Evolutionary conservation across 2,888 invertebrate species (phyloP).

Genomic region (Frankliniella fusca): DNA sequence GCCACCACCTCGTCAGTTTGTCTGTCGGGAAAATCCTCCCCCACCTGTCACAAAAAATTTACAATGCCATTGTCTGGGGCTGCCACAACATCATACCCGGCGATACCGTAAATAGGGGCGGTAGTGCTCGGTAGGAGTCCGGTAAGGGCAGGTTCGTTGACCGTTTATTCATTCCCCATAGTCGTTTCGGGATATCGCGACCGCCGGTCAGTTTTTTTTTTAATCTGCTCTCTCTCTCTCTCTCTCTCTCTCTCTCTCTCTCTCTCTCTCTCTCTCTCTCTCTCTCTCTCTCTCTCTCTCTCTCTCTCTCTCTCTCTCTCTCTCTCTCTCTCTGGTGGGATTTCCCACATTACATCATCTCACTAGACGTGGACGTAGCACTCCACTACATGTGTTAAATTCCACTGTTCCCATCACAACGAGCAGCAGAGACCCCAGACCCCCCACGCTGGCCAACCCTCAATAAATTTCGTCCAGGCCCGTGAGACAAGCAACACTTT

Average conservation of each 20-base stretch:
- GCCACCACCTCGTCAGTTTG: neutral
- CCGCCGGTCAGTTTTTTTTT: too few species aligned
- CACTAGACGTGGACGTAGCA: too few species aligned
- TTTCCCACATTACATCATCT: neutral
- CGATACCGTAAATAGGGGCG: conserved; percentile 16
- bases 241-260: too few species aligned
- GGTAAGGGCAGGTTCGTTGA: neutral
- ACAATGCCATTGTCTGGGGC: conserved; percentile 16
- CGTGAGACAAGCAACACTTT: neutral
- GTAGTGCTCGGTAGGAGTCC: neutral
- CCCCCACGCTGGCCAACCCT: conserved; percentile 1
- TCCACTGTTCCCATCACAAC: too few species aligned
- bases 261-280: too few species aligned
- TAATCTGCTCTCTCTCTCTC: too few species aligned
- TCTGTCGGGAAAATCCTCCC: neutral
- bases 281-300: too few species aligned
- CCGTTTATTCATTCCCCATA: neutral
- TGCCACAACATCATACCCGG: conserved; percentile 18
- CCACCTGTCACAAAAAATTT: conserved; percentile 5
- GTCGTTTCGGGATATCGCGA: too few species aligned
- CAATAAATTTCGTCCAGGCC: neutral
- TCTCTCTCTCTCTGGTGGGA: neutral
- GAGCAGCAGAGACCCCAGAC: neutral
- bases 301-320: too few species aligned
- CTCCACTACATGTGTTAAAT: too few species aligned